These are phyloP conservation scores for Drosophila pegasa DNA, from an alignment of 2,888 invertebrate species.

Conservation along the genomic window DNA sequence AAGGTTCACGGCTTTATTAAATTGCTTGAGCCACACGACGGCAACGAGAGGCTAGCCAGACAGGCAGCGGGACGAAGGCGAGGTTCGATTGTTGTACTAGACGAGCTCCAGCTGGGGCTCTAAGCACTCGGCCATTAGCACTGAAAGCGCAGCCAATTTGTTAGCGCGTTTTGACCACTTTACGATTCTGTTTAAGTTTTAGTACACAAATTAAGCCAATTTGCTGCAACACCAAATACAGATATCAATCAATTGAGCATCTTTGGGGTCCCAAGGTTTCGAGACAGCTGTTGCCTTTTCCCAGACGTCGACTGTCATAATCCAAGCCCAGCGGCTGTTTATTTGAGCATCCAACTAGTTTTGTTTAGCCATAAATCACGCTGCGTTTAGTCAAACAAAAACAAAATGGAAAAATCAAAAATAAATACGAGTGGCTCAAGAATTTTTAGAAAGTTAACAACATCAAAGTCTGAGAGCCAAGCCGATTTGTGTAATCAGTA, in stretches of 20 bases:
- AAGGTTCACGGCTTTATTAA: slow-evolving; percentile 77
- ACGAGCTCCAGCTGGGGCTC: slow-evolving; percentile 68
- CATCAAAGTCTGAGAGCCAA: slow-evolving; percentile 35
- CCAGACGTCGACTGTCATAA: slow-evolving; percentile 37
- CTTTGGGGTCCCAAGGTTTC: slow-evolving; percentile 22
- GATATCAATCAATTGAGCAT: slow-evolving; percentile 53
- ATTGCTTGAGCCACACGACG: slow-evolving; percentile 65
- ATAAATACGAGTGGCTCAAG: slow-evolving; percentile 34
- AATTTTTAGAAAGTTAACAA: slow-evolving; percentile 66
- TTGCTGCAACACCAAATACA: slow-evolving; percentile 51
- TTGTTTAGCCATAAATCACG: slow-evolving; percentile 53
- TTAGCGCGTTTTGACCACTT: slow-evolving; percentile 40
- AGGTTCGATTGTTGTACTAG: slow-evolving; percentile 1
- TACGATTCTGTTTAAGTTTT: slow-evolving; percentile 47
- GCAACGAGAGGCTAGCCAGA: neutral
- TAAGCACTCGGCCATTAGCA: slow-evolving; percentile 65
- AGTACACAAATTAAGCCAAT: slow-evolving; percentile 67
- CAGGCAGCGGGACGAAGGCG: neutral
- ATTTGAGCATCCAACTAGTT: slow-evolving; percentile 51
- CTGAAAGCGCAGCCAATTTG: slow-evolving; percentile 73
- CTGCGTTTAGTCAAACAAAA: slow-evolving; percentile 36
- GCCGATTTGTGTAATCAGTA: slow-evolving; percentile 51
- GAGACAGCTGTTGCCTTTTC: slow-evolving; percentile 18
- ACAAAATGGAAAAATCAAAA: too few relatives aligned
- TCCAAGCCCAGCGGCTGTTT: slow-evolving; percentile 33